Percentiles rank a stretch among this genome's conserved stretches.
phyloP scores from a whole-genome alignment of 2,113 vertebrate species.

The Mesocricetus auratus region DNA sequence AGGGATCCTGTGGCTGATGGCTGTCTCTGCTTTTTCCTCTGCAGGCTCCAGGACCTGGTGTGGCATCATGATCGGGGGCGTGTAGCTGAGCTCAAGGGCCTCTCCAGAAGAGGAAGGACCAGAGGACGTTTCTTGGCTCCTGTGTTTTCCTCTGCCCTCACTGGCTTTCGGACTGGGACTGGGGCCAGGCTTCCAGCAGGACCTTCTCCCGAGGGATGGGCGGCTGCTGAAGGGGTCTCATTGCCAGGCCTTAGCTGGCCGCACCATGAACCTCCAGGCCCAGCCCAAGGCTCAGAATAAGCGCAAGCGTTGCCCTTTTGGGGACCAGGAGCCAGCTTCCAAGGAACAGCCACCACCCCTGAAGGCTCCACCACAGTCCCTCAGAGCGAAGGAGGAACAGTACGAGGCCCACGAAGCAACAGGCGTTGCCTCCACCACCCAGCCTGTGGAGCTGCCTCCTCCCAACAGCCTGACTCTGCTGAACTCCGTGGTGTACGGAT shows the following conservation, averaged over 20 bases:
- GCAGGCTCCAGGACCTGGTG: constrained; percentile 42
- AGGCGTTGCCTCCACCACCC: constrained; percentile 85
- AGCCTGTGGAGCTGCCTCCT: constrained; percentile 88
- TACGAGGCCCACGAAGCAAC: constrained; percentile 88
- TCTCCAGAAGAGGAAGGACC: constrained; percentile 20
- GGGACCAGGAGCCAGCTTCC: constrained; percentile 89
- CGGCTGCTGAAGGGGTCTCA: constrained; percentile 64
- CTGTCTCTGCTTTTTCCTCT: background rate
- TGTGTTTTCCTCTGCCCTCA: background rate
- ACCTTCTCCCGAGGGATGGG: constrained; percentile 72
- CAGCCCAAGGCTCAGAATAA: constrained; percentile 95
- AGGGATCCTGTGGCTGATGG: constrained; percentile 16
- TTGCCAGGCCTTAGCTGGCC: constrained; percentile 66
- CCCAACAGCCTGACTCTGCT: constrained; percentile 90
- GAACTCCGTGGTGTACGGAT: constrained; percentile 93
- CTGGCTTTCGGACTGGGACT: background rate
- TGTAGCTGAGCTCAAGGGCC: background rate
- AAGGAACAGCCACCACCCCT: constrained; percentile 91
- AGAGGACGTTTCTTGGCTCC: background rate
- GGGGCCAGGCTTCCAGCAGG: constrained; percentile 44
- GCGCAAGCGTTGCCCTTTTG: constrained; percentile 95
- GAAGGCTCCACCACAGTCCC: constrained; percentile 60
- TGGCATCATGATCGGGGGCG: constrained; percentile 53
- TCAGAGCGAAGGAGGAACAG: constrained; percentile 89
- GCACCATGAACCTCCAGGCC: constrained; percentile 96